phyloP scores from a whole-genome alignment of 2,113 vertebrate species.

The Enhydra lutris region DNA sequence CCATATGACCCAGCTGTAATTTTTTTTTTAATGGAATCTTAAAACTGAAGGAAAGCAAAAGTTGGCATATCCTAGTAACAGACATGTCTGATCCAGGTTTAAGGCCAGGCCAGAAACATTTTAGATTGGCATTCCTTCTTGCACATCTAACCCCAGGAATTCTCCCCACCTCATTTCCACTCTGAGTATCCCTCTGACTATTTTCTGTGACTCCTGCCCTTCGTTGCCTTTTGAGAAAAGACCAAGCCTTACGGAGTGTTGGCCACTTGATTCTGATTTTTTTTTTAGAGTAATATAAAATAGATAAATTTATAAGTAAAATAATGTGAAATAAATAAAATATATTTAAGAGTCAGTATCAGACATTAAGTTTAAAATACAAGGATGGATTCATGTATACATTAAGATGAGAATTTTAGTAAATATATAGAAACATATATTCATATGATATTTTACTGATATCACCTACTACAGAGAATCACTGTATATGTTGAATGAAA shows the following conservation, averaged over 20 bases:
- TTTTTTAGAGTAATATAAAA: background rate
- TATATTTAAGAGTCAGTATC: background rate
- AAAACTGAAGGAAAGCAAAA: background rate
- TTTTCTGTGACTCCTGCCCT: background rate
- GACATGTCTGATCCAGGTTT: background rate
- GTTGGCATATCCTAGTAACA: background rate
- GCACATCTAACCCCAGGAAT: background rate
- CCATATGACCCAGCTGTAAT: background rate
- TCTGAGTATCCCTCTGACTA: background rate
- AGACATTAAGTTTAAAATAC: background rate
- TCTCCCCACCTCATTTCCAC: background rate
- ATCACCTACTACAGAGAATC: background rate
- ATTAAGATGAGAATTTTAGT: background rate
- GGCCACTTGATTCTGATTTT: background rate
- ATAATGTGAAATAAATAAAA: background rate
- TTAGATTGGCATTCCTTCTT: background rate
- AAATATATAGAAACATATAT: background rate
- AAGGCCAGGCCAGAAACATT: background rate
- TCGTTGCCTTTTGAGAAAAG: background rate
- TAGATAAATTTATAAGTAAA: background rate
- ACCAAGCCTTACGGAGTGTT: background rate
- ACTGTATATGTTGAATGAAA: background rate
- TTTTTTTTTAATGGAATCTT: slow-evolving; percentile 36
- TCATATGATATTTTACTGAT: background rate
- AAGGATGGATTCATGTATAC: background rate